A percentile compares a stretch with the other conserved stretches of the same genome.
Evolutionary conservation across 1,140 invertebrate genomes (phyloP).

Genomic region (Nilaparvata lugens): DNA sequence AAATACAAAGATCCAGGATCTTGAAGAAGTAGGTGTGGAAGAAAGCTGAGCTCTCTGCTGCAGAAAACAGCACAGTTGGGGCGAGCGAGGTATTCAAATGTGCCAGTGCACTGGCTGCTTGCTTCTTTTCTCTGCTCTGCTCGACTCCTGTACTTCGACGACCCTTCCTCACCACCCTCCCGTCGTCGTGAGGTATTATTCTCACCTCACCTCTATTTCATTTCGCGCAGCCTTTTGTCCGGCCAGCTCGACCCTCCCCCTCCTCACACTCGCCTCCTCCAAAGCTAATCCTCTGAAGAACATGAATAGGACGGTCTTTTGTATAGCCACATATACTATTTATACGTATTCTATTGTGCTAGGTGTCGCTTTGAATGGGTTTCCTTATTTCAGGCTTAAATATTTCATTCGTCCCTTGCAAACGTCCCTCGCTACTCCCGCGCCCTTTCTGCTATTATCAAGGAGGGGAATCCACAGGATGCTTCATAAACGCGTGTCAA

Average conservation of each 20-base stretch:
- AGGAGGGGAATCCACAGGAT: slow-evolving; percentile 2
- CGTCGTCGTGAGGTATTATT: too few species aligned
- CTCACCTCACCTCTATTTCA: slow-evolving; percentile 3
- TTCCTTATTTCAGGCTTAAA: slow-evolving; percentile 6
- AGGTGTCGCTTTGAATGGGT: slow-evolving; percentile 5
- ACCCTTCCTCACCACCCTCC: too few species aligned
- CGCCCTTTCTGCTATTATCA: too few species aligned
- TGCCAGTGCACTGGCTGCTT: too few species aligned
- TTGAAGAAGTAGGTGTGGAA: too few species aligned
- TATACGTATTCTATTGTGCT: slow-evolving; percentile 4
- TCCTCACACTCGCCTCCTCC: background rate
- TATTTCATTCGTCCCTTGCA: background rate
- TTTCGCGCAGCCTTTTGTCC: slow-evolving; percentile 3
- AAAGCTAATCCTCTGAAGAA: slow-evolving; percentile 6
- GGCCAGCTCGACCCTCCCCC: background rate
- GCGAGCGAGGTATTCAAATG: too few species aligned
- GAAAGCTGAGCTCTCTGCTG: too few species aligned
- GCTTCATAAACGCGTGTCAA: slow-evolving; percentile 4
- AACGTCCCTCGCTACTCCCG: background rate
- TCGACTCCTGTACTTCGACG: too few species aligned
- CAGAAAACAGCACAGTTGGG: too few species aligned
- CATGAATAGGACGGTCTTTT: slow-evolving; percentile 4
- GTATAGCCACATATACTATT: slow-evolving; percentile 4
- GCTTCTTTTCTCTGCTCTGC: too few species aligned
- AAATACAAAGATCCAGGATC: too few species aligned